Evolutionary conservation across 2,888 invertebrate species (phyloP).

Genomic region (Trichacis sp.): DNA sequence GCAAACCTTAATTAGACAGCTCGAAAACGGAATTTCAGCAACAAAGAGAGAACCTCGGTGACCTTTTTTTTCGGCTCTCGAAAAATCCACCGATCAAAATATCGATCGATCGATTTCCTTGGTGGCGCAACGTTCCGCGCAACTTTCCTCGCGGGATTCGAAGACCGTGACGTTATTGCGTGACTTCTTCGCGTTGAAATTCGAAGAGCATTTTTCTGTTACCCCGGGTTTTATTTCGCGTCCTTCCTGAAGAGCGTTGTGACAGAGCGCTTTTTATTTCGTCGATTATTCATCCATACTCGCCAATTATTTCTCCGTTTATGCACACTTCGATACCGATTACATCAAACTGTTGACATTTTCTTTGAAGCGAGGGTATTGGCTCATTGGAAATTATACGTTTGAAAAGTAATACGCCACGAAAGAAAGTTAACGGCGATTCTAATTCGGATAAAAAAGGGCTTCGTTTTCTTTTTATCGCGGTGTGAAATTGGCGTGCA

Average conservation of each 20-base stretch:
- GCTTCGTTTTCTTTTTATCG: neutral
- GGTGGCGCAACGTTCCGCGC: constrained; percentile 24
- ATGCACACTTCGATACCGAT: neutral
- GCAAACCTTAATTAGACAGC: constrained; percentile 42
- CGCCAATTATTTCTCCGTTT: neutral
- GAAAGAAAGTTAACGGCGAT: neutral
- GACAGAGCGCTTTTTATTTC: constrained; percentile 20
- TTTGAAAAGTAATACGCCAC: neutral
- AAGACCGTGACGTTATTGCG: constrained; percentile 43
- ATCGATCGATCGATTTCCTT: neutral
- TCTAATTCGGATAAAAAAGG: neutral
- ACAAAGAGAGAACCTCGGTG: neutral
- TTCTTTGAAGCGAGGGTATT: neutral
- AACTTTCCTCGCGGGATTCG: constrained; percentile 43
- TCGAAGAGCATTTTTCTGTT: constrained; percentile 7
- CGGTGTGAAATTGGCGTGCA: neutral
- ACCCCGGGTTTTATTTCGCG: neutral
- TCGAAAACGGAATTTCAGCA: constrained; percentile 20
- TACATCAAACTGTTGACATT: constrained; percentile 8
- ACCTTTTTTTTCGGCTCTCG: too few relatives aligned
- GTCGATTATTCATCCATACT: neutral
- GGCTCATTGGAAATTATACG: constrained; percentile 4
- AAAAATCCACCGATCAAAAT: too few relatives aligned
- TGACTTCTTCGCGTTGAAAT: constrained; percentile 39
- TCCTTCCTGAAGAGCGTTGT: constrained; percentile 12